These are phyloP conservation scores for Penelope pileata DNA, from an alignment of 2,113 vertebrate species.

Conservation along the genomic window DNA sequence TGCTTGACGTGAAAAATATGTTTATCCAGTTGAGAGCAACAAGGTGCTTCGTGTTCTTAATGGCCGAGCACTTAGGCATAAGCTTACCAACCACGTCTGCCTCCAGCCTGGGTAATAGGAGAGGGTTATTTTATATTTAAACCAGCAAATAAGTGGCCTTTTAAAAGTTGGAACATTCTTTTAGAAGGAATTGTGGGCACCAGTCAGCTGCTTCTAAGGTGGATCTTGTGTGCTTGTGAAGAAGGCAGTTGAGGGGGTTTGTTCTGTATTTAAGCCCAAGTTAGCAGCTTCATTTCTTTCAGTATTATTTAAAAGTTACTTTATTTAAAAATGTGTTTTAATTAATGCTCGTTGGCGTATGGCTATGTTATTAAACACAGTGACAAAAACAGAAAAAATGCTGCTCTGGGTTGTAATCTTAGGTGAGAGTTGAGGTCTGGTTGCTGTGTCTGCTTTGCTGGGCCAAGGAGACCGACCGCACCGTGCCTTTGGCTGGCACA, in stretches of 20 bases:
- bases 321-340: not conserved
- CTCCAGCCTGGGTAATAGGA: not conserved
- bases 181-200: not conserved
- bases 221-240: not conserved
- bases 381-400: not conserved
- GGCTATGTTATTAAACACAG: not conserved
- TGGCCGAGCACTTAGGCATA: not conserved
- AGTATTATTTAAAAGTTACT: not conserved
- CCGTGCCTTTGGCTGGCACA: not conserved
- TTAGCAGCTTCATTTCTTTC: not conserved
- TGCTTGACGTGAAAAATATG: not conserved
- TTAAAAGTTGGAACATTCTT: not conserved
- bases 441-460: not conserved
- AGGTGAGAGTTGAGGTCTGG: not conserved
- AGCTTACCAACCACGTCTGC: not conserved
- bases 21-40: conserved; percentile 7
- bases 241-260: not conserved
- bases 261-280: not conserved
- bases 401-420: not conserved
- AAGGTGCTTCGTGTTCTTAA: not conserved
- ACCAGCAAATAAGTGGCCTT: not conserved
- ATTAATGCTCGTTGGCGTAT: not conserved
- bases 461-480: not conserved
- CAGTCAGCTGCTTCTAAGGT: not conserved
- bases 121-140: not conserved